Percentiles rank a stretch among this genome's conserved stretches.
phyloP scores from a whole-genome alignment of 2,797 vertebrate species.

The Aeoliscus strigatus region DNA sequence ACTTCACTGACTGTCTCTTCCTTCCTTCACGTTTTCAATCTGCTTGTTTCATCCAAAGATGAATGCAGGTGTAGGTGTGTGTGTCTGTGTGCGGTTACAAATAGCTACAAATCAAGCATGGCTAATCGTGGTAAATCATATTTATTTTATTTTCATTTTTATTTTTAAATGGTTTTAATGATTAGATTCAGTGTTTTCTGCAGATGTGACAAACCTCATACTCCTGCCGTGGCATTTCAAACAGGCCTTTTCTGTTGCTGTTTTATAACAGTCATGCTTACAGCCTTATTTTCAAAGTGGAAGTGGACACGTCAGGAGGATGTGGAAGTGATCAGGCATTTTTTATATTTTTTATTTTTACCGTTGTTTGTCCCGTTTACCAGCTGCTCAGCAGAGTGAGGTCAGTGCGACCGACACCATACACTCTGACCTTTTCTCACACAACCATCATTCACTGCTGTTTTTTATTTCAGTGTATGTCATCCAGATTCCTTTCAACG shows the following conservation, averaged over 20 bases:
- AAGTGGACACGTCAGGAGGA: conserved; percentile 22
- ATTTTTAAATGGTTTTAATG: no score
- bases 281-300: conserved; percentile 26
- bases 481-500: conserved; percentile 40
- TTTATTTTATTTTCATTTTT: no score
- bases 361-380: conserved; percentile 12
- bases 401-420: conserved; percentile 11
- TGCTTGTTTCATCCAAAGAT: no score
- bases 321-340: conserved; percentile 40
- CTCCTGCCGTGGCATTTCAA: no score
- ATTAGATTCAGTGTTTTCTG: no score
- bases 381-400: conserved; percentile 11
- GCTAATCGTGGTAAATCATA: no score
- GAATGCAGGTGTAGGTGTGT: no score
- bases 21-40: conserved; percentile 9
- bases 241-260: no score
- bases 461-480: conserved; percentile 7
- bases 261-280: no score
- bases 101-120: no score
- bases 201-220: no score
- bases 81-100: no score
- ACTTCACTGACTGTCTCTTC: conserved; percentile 8
- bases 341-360: conserved; percentile 20
- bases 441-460: conserved; percentile 23
- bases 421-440: conserved; percentile 18